Base-by-base conservation (phyloP, 2,113 vertebrate genomes). In the Heterochromis multidens region DNA sequence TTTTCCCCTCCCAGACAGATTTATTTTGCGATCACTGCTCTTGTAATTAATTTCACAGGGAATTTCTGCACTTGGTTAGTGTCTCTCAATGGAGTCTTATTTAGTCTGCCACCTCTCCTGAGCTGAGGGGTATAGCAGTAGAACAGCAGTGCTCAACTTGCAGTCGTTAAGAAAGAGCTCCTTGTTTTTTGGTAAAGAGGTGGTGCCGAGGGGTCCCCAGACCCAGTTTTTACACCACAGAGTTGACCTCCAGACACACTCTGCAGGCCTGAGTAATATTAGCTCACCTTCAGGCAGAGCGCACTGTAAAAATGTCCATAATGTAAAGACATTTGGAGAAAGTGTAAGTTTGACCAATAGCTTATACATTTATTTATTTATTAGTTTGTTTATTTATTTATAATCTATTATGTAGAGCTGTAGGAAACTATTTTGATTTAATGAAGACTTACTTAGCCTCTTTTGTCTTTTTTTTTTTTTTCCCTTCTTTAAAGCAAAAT, bases 11-110 rank as follows among this genome's bases (percentile, higher is more conserved):
- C 62, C 31, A 77, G 62, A 88, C 84, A 86, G 84, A 88, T 31
- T 92, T 76, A 58, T 83, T 88, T 87, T 85, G 81, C 54, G 58
- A 89, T 88, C 78, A 54, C 58, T 88, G 77, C 80, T 90, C 74
- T 19, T 79, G 60, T 93, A 92, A 92, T 93, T 93, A 85, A 91
- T 94, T 93, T 93, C 91, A 86, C 62, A 23, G 91, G 89, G 90
- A 94, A 89, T 90, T 92, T 90, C 59, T 87, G 25, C 67, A 77
- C 52, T 85, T 77, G 65, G 74, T 87, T 81, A 65, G 76, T 25
- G 85, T 89, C 52, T 91, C 83, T 92, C 84, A 81, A 57, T 58
- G 86, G 88, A 91, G 84, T 17, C 77, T 80, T 86, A 84, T 91
- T 89, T 82, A 89, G 87, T 88, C 86, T 86, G 81, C 85, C 88